A percentile compares a stretch with the other conserved stretches of the same genome.
Evolutionary conservation across 2,888 invertebrate genomes (phyloP).

Genomic region (Drosophila helvetica): DNA sequence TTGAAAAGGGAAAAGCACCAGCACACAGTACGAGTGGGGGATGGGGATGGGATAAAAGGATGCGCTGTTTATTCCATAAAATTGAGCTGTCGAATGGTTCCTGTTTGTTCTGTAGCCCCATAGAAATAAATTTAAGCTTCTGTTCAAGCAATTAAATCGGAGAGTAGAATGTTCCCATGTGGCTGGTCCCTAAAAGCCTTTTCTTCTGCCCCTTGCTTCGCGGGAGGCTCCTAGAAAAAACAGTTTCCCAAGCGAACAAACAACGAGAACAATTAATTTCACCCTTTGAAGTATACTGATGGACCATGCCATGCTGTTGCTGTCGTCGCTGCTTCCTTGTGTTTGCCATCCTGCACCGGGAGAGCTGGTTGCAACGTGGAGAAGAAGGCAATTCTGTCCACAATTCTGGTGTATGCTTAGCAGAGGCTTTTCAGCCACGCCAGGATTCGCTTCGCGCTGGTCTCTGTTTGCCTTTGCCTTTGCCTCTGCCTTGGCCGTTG

Average conservation of each 20-base stretch:
- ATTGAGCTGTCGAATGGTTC: conserved; percentile 34
- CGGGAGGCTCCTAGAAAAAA: background rate
- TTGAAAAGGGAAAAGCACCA: conserved; percentile 30
- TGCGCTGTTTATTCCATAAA: conserved; percentile 36
- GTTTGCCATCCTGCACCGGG: background rate
- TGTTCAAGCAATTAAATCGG: conserved; percentile 30
- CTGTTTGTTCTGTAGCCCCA: conserved; percentile 1
- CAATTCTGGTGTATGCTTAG: background rate
- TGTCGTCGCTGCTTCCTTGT: conserved; percentile 1
- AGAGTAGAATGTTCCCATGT: background rate
- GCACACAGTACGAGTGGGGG: background rate
- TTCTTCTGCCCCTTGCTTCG: conserved; percentile 1
- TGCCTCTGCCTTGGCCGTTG: conserved; percentile 29
- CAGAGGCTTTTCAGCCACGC: conserved; percentile 8
- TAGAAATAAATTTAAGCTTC: conserved; percentile 19
- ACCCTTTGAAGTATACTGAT: conserved; percentile 40
- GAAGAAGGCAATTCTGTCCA: background rate
- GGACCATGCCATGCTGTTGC: conserved; percentile 3
- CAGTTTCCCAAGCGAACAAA: conserved; percentile 31
- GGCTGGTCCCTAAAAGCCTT: conserved; percentile 5
- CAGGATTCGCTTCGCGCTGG: conserved; percentile 18
- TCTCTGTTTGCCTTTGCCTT: conserved; percentile 19
- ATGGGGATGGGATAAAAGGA: background rate
- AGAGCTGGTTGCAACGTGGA: background rate
- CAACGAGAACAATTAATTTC: conserved; percentile 47